A percentile compares a stretch with the other conserved stretches of the same genome.
phyloP scores from a whole-genome alignment of 2,888 invertebrate species.

The Nipponacmea schrenckii region DNA sequence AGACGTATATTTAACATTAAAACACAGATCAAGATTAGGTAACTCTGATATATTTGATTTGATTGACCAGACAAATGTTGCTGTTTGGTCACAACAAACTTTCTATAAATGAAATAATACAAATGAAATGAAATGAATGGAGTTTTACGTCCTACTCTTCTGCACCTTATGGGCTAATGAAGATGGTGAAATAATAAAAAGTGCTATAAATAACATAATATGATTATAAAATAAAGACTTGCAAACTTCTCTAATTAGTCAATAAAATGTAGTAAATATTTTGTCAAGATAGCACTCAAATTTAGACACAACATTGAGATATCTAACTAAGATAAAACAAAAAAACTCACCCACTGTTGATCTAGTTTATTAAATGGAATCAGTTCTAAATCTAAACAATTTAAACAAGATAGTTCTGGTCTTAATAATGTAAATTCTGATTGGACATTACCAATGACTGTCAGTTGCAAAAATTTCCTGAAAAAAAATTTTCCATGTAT shows the following conservation, averaged over 20 bases:
- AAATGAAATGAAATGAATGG: too few species aligned
- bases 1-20: slow-evolving; percentile 73
- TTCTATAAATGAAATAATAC: slow-evolving; percentile 71
- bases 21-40: slow-evolving; percentile 70
- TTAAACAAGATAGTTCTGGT: slow-evolving; percentile 37
- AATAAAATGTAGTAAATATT: too few species aligned
- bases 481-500: slow-evolving; percentile 15
- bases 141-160: too few species aligned
- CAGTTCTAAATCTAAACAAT: slow-evolving; percentile 45
- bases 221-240: not conserved
- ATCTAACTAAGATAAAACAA: not conserved
- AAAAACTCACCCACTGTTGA: slow-evolving; percentile 36
- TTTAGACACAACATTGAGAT: too few species aligned
- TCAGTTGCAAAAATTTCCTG: slow-evolving; percentile 81
- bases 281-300: too few species aligned
- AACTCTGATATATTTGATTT: slow-evolving; percentile 63
- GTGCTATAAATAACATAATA: not conserved
- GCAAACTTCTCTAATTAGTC: too few species aligned
- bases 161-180: too few species aligned
- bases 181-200: too few species aligned
- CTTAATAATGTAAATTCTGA: slow-evolving; percentile 41
- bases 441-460: slow-evolving; percentile 66
- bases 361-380: slow-evolving; percentile 40
- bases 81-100: slow-evolving; percentile 80
- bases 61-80: slow-evolving; percentile 87